phyloP scores from a whole-genome alignment of 2,113 vertebrate species.

The Triplophysa tibetana region DNA sequence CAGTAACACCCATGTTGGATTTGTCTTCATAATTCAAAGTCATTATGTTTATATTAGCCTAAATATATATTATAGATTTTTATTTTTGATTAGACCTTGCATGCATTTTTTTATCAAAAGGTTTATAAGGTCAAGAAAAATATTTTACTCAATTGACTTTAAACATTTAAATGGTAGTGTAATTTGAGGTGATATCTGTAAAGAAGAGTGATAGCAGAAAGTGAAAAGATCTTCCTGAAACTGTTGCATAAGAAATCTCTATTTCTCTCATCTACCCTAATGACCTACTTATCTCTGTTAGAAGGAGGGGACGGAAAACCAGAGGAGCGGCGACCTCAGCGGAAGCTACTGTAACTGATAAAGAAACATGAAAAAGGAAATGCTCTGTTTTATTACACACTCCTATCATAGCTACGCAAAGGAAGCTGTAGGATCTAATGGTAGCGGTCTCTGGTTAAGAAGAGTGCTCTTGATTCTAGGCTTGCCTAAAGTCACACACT shows the following conservation, averaged over 20 bases:
- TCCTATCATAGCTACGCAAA: slow-evolving; percentile 52
- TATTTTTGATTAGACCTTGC: too few relatives aligned
- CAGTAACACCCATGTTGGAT: too few relatives aligned
- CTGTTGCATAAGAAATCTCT: slow-evolving; percentile 13
- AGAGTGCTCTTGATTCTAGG: slow-evolving; percentile 56
- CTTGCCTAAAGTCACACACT: slow-evolving; percentile 27
- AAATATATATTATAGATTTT: too few relatives aligned
- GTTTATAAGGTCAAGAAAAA: too few relatives aligned
- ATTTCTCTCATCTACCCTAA: slow-evolving; percentile 39
- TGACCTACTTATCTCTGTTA: slow-evolving; percentile 51
- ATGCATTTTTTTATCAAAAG: too few relatives aligned
- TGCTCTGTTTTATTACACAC: slow-evolving; percentile 47
- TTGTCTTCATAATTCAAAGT: too few relatives aligned
- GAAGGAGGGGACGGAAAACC: slow-evolving; percentile 38
- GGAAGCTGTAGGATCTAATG: slow-evolving; percentile 35
- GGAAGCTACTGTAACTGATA: slow-evolving; percentile 63
- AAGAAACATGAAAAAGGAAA: slow-evolving; percentile 49
- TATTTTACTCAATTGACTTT: too few relatives aligned
- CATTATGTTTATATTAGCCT: too few relatives aligned
- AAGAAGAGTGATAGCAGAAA: neutral
- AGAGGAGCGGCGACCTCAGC: slow-evolving; percentile 54
- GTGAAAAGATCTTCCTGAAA: neutral
- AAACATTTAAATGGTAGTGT: too few relatives aligned
- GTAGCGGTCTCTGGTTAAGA: slow-evolving; percentile 47
- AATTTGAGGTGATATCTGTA: too few relatives aligned